A percentile compares a stretch with the other conserved stretches of the same genome.
These are phyloP conservation scores for Gryllus longicercus DNA, from an alignment of 2,888 invertebrate species.

Conservation along the genomic window DNA sequence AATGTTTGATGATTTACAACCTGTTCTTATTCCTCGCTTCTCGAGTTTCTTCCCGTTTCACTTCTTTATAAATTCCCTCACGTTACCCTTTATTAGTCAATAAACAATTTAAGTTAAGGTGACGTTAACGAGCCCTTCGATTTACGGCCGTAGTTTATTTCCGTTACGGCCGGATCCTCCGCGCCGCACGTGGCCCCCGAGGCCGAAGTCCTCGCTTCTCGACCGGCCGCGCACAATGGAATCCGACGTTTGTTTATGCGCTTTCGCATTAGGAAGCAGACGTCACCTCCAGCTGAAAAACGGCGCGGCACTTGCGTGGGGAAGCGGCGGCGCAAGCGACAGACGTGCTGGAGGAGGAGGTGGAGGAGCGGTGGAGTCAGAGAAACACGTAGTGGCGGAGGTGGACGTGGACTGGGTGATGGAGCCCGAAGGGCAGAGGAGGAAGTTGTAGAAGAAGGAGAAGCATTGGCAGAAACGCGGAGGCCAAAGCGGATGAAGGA, in stretches of 20 bases:
- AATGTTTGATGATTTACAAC: too few species aligned
- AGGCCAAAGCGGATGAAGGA: too few species aligned
- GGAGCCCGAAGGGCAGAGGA: too few species aligned
- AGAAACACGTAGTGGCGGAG: too few species aligned
- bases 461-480: too few species aligned
- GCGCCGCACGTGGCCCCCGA: not conserved
- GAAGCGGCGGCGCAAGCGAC: not conserved
- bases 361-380: too few species aligned
- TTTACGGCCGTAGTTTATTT: slow-evolving; percentile 3
- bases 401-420: too few species aligned
- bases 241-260: not conserved
- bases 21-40: too few species aligned
- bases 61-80: not conserved
- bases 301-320: not conserved
- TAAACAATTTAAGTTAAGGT: not conserved
- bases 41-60: too few species aligned
- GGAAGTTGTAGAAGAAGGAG: too few species aligned
- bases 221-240: not conserved
- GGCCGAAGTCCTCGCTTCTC: not conserved
- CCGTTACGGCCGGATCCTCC: not conserved
- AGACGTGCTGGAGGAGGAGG: too few species aligned
- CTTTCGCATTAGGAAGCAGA: not conserved
- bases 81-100: not conserved
- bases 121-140: not conserved
- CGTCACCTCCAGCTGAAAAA: slow-evolving; percentile 5